Evolutionary conservation across 2,797 vertebrate species (phyloP).

Genomic region (Sebastes taczanowskii): DNA sequence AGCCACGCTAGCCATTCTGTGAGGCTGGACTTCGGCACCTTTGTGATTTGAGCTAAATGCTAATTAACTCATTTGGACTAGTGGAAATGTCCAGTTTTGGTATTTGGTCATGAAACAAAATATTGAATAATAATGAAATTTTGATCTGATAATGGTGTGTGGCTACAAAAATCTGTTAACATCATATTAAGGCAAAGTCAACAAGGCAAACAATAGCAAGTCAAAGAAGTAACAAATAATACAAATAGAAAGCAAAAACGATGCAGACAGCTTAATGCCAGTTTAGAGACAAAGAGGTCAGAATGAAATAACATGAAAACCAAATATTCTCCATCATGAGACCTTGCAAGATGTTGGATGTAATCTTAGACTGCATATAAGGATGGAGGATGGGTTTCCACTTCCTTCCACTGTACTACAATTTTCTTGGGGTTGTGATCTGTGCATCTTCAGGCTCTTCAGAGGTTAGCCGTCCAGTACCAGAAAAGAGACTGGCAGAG

Average conservation of each 20-base stretch:
- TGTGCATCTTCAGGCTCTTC: conserved; percentile 82
- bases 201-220: neutral
- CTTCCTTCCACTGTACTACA: no score
- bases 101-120: no score
- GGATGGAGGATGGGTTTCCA: neutral
- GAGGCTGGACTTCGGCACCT: neutral
- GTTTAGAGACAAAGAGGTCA: neutral
- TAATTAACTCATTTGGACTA: no score
- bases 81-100: no score
- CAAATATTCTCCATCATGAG: neutral
- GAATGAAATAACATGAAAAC: neutral
- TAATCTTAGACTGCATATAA: neutral
- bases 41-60: neutral
- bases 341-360: neutral
- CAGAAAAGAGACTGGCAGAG: conserved; percentile 90
- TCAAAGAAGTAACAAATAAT: neutral
- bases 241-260: neutral
- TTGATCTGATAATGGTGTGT: neutral
- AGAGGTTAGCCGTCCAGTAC: conserved; percentile 88
- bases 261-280: neutral
- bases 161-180: neutral
- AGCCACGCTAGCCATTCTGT: neutral
- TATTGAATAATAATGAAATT: neutral
- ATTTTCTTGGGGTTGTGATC: neutral
- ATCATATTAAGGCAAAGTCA: neutral